These are phyloP conservation scores for Petroica traversi DNA, from an alignment of 2,113 vertebrate genomes.

Conservation along the genomic window DNA sequence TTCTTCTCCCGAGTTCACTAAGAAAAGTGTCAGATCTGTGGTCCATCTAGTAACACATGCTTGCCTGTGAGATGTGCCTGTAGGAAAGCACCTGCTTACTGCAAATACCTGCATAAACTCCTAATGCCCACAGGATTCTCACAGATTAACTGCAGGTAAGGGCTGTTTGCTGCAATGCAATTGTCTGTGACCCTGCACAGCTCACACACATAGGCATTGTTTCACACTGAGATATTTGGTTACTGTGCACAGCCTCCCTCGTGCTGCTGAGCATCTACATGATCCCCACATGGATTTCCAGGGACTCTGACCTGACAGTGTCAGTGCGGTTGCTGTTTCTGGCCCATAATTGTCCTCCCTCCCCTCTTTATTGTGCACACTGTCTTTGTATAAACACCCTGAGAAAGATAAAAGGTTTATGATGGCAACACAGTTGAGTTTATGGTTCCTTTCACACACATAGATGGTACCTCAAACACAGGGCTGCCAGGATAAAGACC, in stretches of 20 bases:
- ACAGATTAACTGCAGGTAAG: not conserved
- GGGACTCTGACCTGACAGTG: not conserved
- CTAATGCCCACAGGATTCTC: not conserved
- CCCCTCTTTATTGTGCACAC: not conserved
- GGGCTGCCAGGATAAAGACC: not conserved
- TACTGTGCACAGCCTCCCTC: not conserved
- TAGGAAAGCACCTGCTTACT: slow-evolving; percentile 66
- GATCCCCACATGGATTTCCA: rapidly evolving
- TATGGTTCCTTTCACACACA: not conserved
- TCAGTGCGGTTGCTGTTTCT: not conserved
- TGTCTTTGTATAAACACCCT: not conserved
- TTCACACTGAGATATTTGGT: not conserved
- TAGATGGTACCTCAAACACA: not conserved
- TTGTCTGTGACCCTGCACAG: not conserved
- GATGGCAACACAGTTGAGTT: not conserved
- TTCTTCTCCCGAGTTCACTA: slow-evolving; percentile 34
- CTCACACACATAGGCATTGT: not conserved
- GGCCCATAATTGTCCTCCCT: not conserved
- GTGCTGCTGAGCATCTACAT: not conserved
- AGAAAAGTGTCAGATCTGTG: slow-evolving; percentile 56
- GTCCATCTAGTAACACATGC: slow-evolving; percentile 61
- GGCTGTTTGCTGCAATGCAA: not conserved
- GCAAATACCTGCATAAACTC: slow-evolving; percentile 43
- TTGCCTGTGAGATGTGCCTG: slow-evolving; percentile 52
- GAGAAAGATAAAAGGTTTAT: not conserved